Base-by-base conservation (phyloP, 2,113 vertebrate genomes). In the Percina caprodes region DNA sequence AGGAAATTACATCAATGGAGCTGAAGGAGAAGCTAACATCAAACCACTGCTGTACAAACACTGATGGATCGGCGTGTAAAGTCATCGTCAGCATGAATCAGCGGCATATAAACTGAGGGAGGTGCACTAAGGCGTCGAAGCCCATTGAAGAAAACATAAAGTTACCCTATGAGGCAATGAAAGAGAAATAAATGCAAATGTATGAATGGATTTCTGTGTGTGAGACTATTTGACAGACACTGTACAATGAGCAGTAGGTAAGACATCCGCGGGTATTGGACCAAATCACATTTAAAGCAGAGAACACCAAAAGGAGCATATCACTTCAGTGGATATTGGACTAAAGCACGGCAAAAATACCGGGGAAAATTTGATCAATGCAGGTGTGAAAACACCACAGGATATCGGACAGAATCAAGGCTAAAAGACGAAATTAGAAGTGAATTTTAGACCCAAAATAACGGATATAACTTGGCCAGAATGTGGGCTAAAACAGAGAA, bases 31-130 rank as follows among this genome's bases (percentile, higher is more conserved):
- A 58, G 49, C 61, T 48, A 23, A 67, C 61, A 52, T 35, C 42
- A 39, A 18, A 79, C 76, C 19, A 14, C 10, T 14, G 39, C 52
- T n/a, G 1, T 10, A 46, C 8, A 24, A 69, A 78, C 19, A 15
- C 24, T 62, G 69, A 74, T 56, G 58, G 52, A 1, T 35, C 2
- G 23, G 5, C 30, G 35, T 66, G 46, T 39, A 16, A 66, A 61
- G 59, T 61, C 80, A 77, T 83, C 80, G 79, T 74, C 63, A 66
- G 54, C 68, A 24, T 48, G n/a, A 8, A 49, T 72, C 63, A 60
- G 49, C 23, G 0, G 1, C 5, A 0, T 10, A 33, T 42, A 45
- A 19, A 66, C 7, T 0, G 5, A 59, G 13, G 0, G 1, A 3
- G 1, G 7, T 4, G 19, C n/a, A 12, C n/a, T 0, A 21, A 11